These are phyloP conservation scores for Cephalopterus ornatus DNA, from an alignment of 2,113 vertebrate genomes.

Conservation along the genomic window DNA sequence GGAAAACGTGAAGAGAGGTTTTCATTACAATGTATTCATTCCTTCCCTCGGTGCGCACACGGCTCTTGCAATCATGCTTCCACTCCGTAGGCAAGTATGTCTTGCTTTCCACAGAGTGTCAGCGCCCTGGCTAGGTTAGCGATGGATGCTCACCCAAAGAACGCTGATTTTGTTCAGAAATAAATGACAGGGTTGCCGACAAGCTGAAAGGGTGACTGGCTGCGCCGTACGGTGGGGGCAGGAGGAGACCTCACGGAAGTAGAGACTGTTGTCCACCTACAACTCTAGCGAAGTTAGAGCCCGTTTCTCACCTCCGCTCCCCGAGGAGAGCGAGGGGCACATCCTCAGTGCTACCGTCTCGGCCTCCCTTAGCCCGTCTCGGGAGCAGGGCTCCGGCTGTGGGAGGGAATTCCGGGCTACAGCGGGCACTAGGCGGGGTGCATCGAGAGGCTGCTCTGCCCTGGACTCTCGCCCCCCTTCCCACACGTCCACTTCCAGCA, in stretches of 20 bases:
- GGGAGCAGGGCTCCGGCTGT: not conserved
- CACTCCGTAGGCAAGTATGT: not conserved
- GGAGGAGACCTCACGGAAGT: not conserved
- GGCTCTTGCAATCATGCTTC: not conserved
- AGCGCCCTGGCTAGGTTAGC: not conserved
- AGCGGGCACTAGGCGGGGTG: not conserved
- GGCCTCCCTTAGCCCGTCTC: not conserved
- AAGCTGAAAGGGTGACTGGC: not conserved
- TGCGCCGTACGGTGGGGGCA: not conserved
- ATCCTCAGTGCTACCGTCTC: not conserved
- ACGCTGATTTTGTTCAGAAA: not conserved
- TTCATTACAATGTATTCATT: not conserved
- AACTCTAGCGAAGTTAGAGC: slow-evolving; percentile 41
- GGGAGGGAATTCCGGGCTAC: not conserved
- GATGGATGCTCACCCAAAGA: not conserved
- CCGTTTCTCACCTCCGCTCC: not conserved
- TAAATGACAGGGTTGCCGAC: not conserved
- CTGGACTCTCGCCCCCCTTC: not conserved
- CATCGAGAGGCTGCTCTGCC: not conserved
- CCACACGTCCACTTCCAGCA: not conserved
- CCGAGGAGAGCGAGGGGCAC: not conserved
- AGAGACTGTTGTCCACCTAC: not conserved
- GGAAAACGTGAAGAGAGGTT: not conserved
- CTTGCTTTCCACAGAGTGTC: not conserved
- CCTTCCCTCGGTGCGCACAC: not conserved